Base-by-base conservation (phyloP, 2,113 vertebrate genomes). In the Lutjanus erythropterus region DNA sequence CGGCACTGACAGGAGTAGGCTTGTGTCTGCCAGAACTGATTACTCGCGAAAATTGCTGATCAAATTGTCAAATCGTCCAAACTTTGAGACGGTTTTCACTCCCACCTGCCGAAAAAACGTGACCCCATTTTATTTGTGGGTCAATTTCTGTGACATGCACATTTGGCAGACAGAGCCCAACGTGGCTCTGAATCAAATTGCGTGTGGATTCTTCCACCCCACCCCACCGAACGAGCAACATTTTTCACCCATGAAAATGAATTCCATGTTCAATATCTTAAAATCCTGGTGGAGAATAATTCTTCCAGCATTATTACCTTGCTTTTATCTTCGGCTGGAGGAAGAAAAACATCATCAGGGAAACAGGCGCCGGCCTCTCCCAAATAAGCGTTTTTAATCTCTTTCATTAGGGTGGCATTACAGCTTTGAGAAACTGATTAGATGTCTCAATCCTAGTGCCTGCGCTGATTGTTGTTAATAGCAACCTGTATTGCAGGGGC, bases 401-500 rank as follows among this genome's bases (percentile, higher is more conserved):
- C 75, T 83, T 92, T 92, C 91, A 93, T 92, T 92, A 91, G 82
- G 67, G 60, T 55, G 83, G 91, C 72, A 81, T 86, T 90, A 85
- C 42, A 41, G 80, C 90, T 89, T 55, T 25, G 73, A 89, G 83
- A 76, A 81, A 71, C 75, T 91, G 90, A 93, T 91, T 91, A 89
- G 88, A 86, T 71, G 85, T 65, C 90, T 92, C 76, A 72, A 80
- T 86, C 76, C 76, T 65, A 12, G 29, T 52, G 87, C 76, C 77
- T n/a, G 72, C 73, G 6, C 83, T 79, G 86, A 91, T 86, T 84
- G 87, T 91, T 79, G 88, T 93, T 90, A 88, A 85, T 80, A 67
- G 78, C 86, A 91, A 92, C 90, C 91, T 91, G 87, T 79, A 69
- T 71, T 82, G 79, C 78, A 31, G 67, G 41, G 77, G 41, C 82